Evolutionary conservation across 2,888 invertebrate species (phyloP), one percentile per base, ranked within the genome.

Genomic region (Idaea straminata): DNA sequence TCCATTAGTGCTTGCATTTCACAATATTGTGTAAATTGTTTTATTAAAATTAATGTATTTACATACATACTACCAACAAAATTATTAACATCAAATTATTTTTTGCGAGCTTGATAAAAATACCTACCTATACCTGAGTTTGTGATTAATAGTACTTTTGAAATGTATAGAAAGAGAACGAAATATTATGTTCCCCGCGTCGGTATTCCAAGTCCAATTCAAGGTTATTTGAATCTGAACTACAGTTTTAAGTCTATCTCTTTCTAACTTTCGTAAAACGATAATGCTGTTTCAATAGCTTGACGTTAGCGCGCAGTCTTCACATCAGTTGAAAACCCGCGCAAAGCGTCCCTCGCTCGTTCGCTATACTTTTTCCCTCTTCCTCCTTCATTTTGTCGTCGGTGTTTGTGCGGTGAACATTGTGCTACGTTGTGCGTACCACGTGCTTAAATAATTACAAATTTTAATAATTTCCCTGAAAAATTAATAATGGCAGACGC

Each of bases 401-500:
- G 86, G 90, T 90, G 87, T 89, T 91, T 86, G 92, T 91, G 89
- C 82, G 76, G 92, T 91, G 90, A 89, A 83, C 88, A 84, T 88
- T 87, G 85, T 85, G 80, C 77, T 87, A 73, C 84, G 81, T 79
- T 80, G 88, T 89, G 86, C 82, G 84, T 77, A 79, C 82, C 91
- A 92, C 92, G 92, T 92, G 92, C 82, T 83, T 75, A 80, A 81
- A 82, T 82, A 76, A 80, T 77, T 78, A 72, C 64, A 62, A 61
- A 65, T 71, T 71, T 73, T 79, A 70, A 76, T 75, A 81, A 80
- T 82, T 80, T 81, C 83, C 77, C 70, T 69, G 74, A 79, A 78
- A 77, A 75, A 6, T 86, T 78, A 81, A 94, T 78, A 91, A 95
- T 95, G 95, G 95, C 95, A 89, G 95, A 95, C 89, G 95, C 95